These are phyloP conservation scores for Hybos culiciformis DNA, from an alignment of 2,888 invertebrate genomes.

Conservation along the genomic window DNA sequence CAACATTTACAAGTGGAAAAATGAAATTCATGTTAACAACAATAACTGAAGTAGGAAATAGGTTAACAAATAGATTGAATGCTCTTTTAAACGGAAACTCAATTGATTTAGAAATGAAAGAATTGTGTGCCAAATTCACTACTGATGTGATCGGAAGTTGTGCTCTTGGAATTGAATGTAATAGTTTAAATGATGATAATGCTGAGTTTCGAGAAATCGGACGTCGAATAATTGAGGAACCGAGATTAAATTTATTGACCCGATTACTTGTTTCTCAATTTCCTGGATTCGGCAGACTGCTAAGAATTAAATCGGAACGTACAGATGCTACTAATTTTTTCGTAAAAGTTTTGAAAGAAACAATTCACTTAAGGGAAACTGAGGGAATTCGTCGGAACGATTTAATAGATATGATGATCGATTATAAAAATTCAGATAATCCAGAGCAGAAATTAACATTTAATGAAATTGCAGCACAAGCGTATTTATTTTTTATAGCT, in stretches of 20 bases:
- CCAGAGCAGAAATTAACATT: conserved; percentile 22
- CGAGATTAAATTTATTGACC: not conserved
- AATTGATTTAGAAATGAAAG: conserved; percentile 30
- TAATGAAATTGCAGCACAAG: conserved; percentile 37
- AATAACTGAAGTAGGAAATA: conserved; percentile 26
- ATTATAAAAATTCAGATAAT: not conserved
- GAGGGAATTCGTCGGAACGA: conserved; percentile 20
- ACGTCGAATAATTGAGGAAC: conserved; percentile 1
- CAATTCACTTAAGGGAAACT: conserved; percentile 21
- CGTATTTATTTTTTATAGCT: conserved; percentile 37
- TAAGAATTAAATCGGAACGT: conserved; percentile 19
- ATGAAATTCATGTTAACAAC: conserved; percentile 38
- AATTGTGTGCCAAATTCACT: conserved; percentile 33
- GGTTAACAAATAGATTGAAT: conserved; percentile 18
- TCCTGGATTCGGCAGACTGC: conserved; percentile 5
- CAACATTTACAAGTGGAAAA: conserved; percentile 39
- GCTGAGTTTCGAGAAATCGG: conserved; percentile 28
- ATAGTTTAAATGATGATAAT: conserved; percentile 29
- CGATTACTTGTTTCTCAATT: not conserved
- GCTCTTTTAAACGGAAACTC: conserved; percentile 6
- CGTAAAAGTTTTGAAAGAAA: conserved; percentile 18
- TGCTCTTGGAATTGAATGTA: conserved; percentile 37
- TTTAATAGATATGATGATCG: conserved; percentile 21
- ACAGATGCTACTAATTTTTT: conserved; percentile 23
- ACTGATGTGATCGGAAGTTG: conserved; percentile 38